Conservation (phyloP, 2,888 invertebrate species). For the Leucophora obtusa region DNA sequence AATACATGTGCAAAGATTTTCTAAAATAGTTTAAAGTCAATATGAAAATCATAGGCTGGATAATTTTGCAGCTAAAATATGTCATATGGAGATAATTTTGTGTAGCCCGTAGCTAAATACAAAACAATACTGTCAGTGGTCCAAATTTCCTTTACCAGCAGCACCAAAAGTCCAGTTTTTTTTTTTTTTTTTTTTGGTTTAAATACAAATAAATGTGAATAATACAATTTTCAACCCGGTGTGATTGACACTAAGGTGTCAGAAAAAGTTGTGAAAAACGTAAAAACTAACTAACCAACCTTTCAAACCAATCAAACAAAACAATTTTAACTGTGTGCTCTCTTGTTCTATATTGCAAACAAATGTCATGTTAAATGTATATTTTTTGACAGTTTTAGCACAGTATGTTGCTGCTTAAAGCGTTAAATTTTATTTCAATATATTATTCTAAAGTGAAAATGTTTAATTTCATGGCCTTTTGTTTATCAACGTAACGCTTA, state of each 20-base stretch:
- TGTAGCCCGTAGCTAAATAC: slow-evolving; percentile 45
- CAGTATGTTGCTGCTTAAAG: slow-evolving; percentile 36
- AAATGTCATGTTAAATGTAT: slow-evolving; percentile 54
- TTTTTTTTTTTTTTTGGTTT: background rate
- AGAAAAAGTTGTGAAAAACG: slow-evolving; percentile 18
- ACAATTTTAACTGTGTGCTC: slow-evolving; percentile 16
- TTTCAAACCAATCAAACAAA: slow-evolving; percentile 29
- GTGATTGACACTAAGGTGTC: slow-evolving; percentile 60
- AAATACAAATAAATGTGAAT: slow-evolving; percentile 30
- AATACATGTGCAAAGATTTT: slow-evolving; percentile 10
- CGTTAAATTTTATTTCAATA: background rate
- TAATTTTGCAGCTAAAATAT: slow-evolving; percentile 31
- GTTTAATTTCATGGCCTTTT: slow-evolving; percentile 53
- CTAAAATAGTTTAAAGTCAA: slow-evolving; percentile 34
- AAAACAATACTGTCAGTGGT: slow-evolving; percentile 37
- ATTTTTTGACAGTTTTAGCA: slow-evolving; percentile 57
- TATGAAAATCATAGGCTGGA: slow-evolving; percentile 36
- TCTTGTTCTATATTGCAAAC: slow-evolving; percentile 46
- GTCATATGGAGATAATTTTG: slow-evolving; percentile 43
- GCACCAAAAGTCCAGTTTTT: slow-evolving; percentile 8
- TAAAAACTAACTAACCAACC: slow-evolving; percentile 29
- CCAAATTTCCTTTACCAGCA: slow-evolving; percentile 3
- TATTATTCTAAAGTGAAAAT: slow-evolving; percentile 26
- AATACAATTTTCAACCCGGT: slow-evolving; percentile 47
- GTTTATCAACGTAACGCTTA: slow-evolving; percentile 38